These are phyloP conservation scores for Drosophila grimshawi DNA, from an alignment of 1,140 invertebrate species.

Conservation along the genomic window DNA sequence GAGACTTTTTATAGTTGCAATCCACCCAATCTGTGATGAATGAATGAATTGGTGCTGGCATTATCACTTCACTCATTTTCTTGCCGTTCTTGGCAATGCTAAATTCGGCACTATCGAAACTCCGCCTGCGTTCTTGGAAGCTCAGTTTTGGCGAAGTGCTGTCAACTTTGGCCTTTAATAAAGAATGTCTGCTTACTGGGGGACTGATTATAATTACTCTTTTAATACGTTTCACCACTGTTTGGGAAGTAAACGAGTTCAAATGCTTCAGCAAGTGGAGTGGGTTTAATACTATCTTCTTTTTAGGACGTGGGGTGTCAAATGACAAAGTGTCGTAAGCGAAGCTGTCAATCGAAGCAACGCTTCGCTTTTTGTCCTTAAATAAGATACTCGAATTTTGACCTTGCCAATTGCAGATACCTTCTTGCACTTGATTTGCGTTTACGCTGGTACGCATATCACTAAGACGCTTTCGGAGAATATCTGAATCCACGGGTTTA, in stretches of 20 bases:
- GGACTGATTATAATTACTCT: slow-evolving; percentile 1
- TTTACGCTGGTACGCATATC: neutral
- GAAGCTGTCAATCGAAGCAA: neutral
- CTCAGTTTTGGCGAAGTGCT: neutral
- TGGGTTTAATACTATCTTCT: slow-evolving; percentile 5
- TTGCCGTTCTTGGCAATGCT: slow-evolving; percentile 43
- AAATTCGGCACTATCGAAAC: slow-evolving; percentile 27
- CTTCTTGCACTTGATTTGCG: neutral
- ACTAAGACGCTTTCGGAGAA: neutral
- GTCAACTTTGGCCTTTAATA: too few species aligned
- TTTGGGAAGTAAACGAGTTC: neutral
- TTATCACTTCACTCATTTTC: slow-evolving; percentile 9
- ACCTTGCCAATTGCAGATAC: neutral
- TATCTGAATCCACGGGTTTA: neutral
- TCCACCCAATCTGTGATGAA: neutral
- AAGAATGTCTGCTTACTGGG: neutral
- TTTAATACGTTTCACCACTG: neutral
- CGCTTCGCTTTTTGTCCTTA: too few species aligned
- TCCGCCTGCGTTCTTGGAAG: slow-evolving; percentile 16
- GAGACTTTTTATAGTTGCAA: neutral
- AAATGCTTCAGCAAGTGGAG: neutral
- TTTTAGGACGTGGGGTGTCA: slow-evolving; percentile 27
- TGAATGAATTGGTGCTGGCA: neutral
- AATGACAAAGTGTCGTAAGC: neutral
- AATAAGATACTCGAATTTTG: neutral